A percentile compares a stretch with the other conserved stretches of the same genome.
Evolutionary conservation across 2,797 vertebrate genomes (phyloP).

Genomic region (Xerus rutilus): DNA sequence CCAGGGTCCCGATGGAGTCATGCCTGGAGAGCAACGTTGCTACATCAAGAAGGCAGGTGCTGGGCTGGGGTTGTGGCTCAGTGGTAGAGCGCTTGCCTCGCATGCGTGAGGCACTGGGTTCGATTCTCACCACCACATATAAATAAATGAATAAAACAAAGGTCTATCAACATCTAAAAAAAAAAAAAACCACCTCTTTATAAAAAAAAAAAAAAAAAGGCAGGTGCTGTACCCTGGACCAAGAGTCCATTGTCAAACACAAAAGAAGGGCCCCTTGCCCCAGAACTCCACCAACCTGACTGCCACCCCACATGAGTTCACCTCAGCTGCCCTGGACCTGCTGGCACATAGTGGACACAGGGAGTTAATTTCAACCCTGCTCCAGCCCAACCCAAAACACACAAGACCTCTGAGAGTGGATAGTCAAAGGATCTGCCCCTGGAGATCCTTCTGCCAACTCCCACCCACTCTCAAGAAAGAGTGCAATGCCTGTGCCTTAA

Average conservation of each 20-base stretch:
- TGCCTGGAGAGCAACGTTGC: neutral
- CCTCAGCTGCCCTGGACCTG: neutral
- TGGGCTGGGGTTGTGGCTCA: too few species aligned
- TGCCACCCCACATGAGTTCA: neutral
- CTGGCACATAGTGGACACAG: neutral
- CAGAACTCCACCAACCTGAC: neutral
- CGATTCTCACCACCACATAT: too few species aligned
- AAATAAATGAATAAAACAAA: too few species aligned
- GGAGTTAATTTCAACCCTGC: neutral
- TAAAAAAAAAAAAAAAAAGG: too few species aligned
- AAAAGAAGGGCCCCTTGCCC: neutral
- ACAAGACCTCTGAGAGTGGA: neutral
- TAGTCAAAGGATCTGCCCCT: neutral
- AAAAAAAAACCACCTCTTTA: too few species aligned
- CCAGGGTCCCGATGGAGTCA: neutral
- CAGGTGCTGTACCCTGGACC: neutral
- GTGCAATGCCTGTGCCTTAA: neutral
- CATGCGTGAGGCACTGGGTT: too few species aligned
- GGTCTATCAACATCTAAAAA: too few species aligned
- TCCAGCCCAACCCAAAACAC: neutral
- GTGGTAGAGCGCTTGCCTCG: too few species aligned
- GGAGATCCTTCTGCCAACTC: neutral
- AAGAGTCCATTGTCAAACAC: slow-evolving; percentile 27
- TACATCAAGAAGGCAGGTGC: neutral
- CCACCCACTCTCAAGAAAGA: neutral